A percentile compares a stretch with the other conserved stretches of the same genome.
Evolutionary conservation across 2,113 vertebrate genomes (phyloP).

Genomic region (Arvicanthis niloticus): DNA sequence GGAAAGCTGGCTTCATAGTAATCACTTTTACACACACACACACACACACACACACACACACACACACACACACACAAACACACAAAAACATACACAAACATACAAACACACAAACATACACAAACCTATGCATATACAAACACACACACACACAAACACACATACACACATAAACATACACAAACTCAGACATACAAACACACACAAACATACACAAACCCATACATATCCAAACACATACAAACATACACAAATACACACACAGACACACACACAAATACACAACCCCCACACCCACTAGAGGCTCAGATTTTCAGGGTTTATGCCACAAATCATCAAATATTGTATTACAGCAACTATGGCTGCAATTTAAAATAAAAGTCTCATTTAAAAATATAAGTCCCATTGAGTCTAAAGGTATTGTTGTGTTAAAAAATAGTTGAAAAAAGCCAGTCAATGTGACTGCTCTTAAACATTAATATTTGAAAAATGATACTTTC

Average conservation of each 20-base stretch:
- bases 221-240: background rate
- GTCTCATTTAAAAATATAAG: constrained; percentile 50
- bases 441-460: constrained; percentile 4
- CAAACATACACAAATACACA: background rate
- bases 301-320: background rate
- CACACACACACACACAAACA: background rate
- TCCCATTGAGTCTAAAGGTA: background rate
- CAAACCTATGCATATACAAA: background rate
- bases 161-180: background rate
- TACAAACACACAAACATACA: rapidly evolving
- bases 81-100: rapidly evolving
- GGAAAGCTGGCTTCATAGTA: background rate
- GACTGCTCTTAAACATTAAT: constrained; percentile 41
- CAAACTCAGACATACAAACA: background rate
- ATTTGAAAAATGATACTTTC: constrained; percentile 39
- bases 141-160: background rate
- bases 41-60: background rate
- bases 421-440: constrained; percentile 38
- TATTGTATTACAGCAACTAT: background rate
- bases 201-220: background rate
- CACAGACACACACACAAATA: background rate
- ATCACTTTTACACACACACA: background rate
- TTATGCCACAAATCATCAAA: background rate
- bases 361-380: too few relatives aligned
- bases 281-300: background rate